Base-by-base conservation (phyloP, 2,888 invertebrate genomes). In the Cyclophora punctaria region DNA sequence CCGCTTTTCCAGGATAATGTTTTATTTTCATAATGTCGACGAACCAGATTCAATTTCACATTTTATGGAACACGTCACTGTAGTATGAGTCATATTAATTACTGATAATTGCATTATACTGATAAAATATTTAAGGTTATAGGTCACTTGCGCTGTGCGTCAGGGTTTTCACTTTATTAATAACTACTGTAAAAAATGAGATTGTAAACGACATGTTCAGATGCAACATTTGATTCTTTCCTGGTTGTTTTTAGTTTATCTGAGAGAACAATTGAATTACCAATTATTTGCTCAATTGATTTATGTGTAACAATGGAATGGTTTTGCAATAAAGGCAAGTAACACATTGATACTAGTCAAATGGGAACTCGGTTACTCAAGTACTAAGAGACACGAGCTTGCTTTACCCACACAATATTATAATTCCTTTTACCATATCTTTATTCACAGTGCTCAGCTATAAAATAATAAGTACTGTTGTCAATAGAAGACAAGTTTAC, bases 1-100 rank as follows among this genome's bases (percentile, higher is more conserved):
- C 94, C 59, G 93, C 95, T 83, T 94, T 94, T 60, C 95, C 95
- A 44, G 95, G 95, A 79, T 95, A 94, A 68, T 93, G 93, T 77
- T 94, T 93, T 60, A 95, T 94, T 90, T 94, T 95, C 95, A 96
- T 95, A 76, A 69, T 85, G 80, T 58, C 52, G 59, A 55, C 6
- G 6, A 44, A 20, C 5, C 34, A 5, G 44, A 33, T 33, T 4
- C 37, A 44, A 44, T 6, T 34, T 34, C 44, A 33, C 6, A 44
- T 20, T 7, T 20, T 33, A 20, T 33, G 33, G 33, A 3, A 20
- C 7, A 20, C 7, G 33, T 44, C 5, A 20, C 44, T 20, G 2
- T n/a, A n/a, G 43, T 4, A 60, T 49, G 44, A 51, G 43, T 48
- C 48, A 50, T 57, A 35, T 46, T 58, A 55, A 55, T 57, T 52